These are phyloP conservation scores for Ancistrus triradiatus DNA, from an alignment of 2,113 vertebrate genomes.

Conservation along the genomic window DNA sequence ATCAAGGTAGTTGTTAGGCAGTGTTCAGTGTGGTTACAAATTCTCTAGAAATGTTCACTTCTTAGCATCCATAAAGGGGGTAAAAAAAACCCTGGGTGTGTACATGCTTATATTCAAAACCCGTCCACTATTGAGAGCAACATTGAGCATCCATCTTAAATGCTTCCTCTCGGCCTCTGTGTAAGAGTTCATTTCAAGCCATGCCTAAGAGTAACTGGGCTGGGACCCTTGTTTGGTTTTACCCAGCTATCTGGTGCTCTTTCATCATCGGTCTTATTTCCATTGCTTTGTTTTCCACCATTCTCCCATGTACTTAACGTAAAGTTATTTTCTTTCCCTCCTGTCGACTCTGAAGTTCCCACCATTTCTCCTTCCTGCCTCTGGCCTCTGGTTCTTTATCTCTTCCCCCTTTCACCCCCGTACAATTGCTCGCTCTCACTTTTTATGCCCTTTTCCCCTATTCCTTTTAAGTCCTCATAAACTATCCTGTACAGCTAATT, in stretches of 20 bases:
- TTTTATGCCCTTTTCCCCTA: background rate
- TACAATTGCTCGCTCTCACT: constrained; percentile 8
- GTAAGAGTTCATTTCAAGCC: too few species aligned
- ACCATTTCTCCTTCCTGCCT: constrained; percentile 42
- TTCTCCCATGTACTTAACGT: constrained; percentile 54
- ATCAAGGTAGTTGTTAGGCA: too few species aligned
- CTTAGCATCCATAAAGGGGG: too few species aligned
- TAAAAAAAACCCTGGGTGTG: too few species aligned
- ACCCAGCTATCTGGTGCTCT: constrained; percentile 40
- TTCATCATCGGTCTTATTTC: constrained; percentile 56
- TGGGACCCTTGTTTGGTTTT: constrained; percentile 21
- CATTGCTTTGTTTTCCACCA: constrained; percentile 51
- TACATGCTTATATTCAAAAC: too few species aligned
- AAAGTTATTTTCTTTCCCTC: constrained; percentile 65
- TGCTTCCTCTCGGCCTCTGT: too few species aligned
- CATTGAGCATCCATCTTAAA: too few species aligned
- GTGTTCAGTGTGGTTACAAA: too few species aligned
- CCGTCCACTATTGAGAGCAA: too few species aligned
- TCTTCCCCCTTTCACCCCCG: constrained; percentile 2
- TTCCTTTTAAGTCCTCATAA: too few species aligned
- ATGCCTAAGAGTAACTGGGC: background rate
- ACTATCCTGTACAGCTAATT: too few species aligned
- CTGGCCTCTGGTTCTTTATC: constrained; percentile 29
- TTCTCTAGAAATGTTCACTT: too few species aligned
- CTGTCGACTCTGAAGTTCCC: constrained; percentile 54